phyloP scores from a whole-genome alignment of 2,888 invertebrate genomes.

The Rotaria macrura region DNA sequence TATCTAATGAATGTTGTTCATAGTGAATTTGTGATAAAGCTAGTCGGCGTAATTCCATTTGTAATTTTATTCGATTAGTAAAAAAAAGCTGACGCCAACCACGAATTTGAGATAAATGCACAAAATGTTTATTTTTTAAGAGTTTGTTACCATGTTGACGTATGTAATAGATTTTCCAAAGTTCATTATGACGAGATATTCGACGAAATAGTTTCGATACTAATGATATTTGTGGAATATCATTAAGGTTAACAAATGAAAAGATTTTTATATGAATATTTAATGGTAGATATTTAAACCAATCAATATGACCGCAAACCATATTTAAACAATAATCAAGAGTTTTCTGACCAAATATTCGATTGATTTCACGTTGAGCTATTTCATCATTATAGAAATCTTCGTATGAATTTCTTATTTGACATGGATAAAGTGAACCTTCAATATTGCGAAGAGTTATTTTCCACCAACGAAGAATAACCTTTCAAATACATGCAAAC shows the following conservation, averaged over 20 bases:
- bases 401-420: constrained; percentile 29
- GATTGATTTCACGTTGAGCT: constrained; percentile 37
- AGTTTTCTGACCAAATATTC: constrained; percentile 40
- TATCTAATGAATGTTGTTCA: too few relatives aligned
- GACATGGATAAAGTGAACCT: constrained; percentile 27
- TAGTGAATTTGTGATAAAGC: not conserved
- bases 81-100: constrained; percentile 48
- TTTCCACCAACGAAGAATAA: constrained; percentile 28
- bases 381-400: constrained; percentile 31
- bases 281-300: constrained; percentile 40
- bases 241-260: constrained; percentile 41
- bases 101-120: constrained; percentile 40
- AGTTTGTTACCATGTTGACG: not conserved
- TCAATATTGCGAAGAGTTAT: constrained; percentile 27
- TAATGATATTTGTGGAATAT: constrained; percentile 40
- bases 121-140: not conserved
- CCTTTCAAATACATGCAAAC: not conserved
- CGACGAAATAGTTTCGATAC: constrained; percentile 39
- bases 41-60: constrained; percentile 37
- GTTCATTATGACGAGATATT: not conserved
- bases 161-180: not conserved
- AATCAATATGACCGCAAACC: constrained; percentile 41
- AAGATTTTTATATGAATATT: constrained; percentile 40
- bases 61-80: constrained; percentile 48
- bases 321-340: constrained; percentile 41